A percentile compares a stretch with the other conserved stretches of the same genome.
phyloP scores from a whole-genome alignment of 1,140 invertebrate genomes.

The Scaptomyza montana region DNA sequence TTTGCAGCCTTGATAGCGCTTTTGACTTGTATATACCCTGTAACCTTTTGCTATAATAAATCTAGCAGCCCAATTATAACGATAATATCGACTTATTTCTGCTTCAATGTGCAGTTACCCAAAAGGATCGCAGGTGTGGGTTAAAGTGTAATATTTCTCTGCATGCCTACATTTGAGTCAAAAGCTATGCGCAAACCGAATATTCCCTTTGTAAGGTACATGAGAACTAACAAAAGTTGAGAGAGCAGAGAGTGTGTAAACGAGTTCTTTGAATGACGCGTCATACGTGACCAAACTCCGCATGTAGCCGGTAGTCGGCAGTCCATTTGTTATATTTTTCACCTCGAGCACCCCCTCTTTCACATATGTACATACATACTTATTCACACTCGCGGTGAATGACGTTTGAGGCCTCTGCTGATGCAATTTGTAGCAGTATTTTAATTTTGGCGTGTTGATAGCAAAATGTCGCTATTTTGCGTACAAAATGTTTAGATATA shows the following conservation, averaged over 20 bases:
- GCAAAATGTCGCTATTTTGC: slow-evolving; percentile 19
- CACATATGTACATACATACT: not conserved
- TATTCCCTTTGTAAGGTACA: not conserved
- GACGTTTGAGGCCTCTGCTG: slow-evolving; percentile 11
- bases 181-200: not conserved
- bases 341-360: slow-evolving; percentile 1
- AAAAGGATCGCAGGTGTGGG: not conserved
- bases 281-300: slow-evolving; percentile 29
- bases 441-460: slow-evolving; percentile 59
- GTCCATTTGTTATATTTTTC: slow-evolving; percentile 2
- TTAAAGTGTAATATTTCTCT: too few species aligned
- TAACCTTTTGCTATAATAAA: too few species aligned
- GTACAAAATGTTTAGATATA: slow-evolving; percentile 64
- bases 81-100: too few species aligned
- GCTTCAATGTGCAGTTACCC: not conserved
- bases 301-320: slow-evolving; percentile 16
- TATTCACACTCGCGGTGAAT: not conserved
- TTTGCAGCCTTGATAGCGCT: not conserved
- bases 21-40: slow-evolving; percentile 22
- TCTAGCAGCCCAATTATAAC: too few species aligned
- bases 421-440: slow-evolving; percentile 61
- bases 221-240: not conserved
- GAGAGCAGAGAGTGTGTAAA: slow-evolving; percentile 5
- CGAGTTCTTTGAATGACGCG: slow-evolving; percentile 1
- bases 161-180: not conserved